phyloP scores from a whole-genome alignment of 1,140 invertebrate genomes.

The Andrena cerasifolii region DNA sequence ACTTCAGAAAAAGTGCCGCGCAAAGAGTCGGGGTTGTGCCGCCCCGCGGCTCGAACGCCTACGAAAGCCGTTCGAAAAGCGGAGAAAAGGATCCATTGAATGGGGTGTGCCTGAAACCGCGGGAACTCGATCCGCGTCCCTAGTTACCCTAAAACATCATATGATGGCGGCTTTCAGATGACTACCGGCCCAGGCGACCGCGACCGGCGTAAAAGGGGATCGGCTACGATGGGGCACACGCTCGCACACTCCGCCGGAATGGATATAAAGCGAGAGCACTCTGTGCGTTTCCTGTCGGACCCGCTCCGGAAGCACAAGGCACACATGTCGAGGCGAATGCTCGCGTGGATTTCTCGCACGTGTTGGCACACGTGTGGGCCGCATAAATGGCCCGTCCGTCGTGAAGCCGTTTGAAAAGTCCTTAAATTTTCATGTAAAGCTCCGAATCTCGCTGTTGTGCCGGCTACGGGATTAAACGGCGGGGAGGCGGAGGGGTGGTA shows the following conservation, averaged over 20 bases:
- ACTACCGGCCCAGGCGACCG: slow-evolving; percentile 34
- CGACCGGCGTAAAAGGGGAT: slow-evolving; percentile 51
- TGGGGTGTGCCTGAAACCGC: slow-evolving; percentile 32
- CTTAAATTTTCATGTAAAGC: slow-evolving; percentile 66
- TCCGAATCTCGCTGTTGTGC: slow-evolving; percentile 58
- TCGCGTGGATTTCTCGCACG: neutral
- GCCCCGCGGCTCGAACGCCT: neutral
- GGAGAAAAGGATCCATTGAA: neutral
- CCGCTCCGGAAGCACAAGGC: slow-evolving; percentile 30
- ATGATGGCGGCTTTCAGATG: slow-evolving; percentile 47
- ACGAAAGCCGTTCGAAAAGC: slow-evolving; percentile 7
- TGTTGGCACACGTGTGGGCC: slow-evolving; percentile 15
- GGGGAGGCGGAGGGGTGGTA: neutral
- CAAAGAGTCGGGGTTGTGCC: slow-evolving; percentile 26
- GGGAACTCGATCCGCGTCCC: slow-evolving; percentile 35
- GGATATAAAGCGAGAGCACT: slow-evolving; percentile 62
- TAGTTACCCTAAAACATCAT: slow-evolving; percentile 33
- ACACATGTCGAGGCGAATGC: neutral
- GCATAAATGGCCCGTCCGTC: slow-evolving; percentile 27
- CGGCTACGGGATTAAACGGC: slow-evolving; percentile 47
- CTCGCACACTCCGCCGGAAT: neutral
- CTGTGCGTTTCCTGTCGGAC: slow-evolving; percentile 61
- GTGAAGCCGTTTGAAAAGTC: slow-evolving; percentile 62
- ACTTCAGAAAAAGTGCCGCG: slow-evolving; percentile 11
- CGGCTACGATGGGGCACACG: slow-evolving; percentile 30